Base-by-base conservation (phyloP, 2,113 vertebrate species). In the Vidua chalybeata region DNA sequence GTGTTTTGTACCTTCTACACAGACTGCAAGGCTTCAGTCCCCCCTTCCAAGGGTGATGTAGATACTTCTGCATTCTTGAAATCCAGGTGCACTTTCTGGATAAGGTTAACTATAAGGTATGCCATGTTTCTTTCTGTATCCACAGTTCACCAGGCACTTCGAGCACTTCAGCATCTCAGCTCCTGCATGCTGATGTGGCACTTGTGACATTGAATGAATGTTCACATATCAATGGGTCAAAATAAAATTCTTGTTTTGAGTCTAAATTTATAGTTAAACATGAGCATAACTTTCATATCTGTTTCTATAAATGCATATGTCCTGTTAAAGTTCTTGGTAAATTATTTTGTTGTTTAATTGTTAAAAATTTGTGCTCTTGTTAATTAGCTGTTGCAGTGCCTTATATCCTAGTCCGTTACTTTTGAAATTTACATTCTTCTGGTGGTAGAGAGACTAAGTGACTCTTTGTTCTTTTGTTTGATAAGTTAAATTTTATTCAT, bases 41-140 rank as follows among this genome's bases (percentile, higher is more conserved):
- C 7, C 15, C 7, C 51, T 77, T 84, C 73, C 33, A 28, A 31
- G 20, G 9, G 35, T 77, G 30, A 3, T 0, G 0, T 28, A 51
- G 24, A 22, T 67, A 19, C 11, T 61, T 69, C 15, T 14, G 13
- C 21, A 27, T 64, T 69, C 37, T 41, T 69, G 51, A 77, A 84
- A 81, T 84, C 27, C 21, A 43, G 10, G 7, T 52, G 58, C 35
- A 35, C 23, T 84, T 87, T 77, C 59, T 84, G 69, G 18, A n/a
- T 55, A 73, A 55, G 11, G 17, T 23, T 51, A 43, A 11, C 13
- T 46, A 8, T 43, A 6, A 7, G 18, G 13, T 41, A 39, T 81
- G 59, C 26, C 30, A 23, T 39, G 7, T 71, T 92, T 89, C 56
- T 63, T 83, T 49, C 61, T 39, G 9, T 74, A 45, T 41, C 43